phyloP scores from a whole-genome alignment of 2,797 vertebrate genomes.

The Delichon dasypus region DNA sequence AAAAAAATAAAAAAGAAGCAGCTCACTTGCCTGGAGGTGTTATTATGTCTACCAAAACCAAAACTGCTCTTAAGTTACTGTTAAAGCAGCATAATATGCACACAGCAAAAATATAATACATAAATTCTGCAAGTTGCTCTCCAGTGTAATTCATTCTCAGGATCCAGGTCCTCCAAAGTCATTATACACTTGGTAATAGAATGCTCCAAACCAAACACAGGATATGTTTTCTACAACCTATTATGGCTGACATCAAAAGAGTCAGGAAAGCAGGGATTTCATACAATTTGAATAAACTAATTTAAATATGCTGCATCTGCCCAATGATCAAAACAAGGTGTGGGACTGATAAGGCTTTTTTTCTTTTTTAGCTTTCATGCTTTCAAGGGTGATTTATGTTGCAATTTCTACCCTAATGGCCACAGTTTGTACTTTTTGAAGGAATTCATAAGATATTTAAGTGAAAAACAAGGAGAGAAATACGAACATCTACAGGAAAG shows the following conservation, averaged over 20 bases:
- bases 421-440: not conserved
- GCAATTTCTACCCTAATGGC: not conserved
- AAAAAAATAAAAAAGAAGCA: not conserved
- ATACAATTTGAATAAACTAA: not conserved
- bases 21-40: constrained; percentile 5
- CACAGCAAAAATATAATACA: constrained; percentile 23
- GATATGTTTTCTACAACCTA: not conserved
- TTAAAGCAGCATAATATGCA: constrained; percentile 17
- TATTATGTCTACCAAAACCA: constrained; percentile 29
- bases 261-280: not conserved
- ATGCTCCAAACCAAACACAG: not conserved
- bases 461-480: not conserved
- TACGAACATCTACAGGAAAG: not conserved
- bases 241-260: constrained; percentile 27
- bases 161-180: not conserved
- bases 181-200: constrained; percentile 28
- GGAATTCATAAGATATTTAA: not conserved
- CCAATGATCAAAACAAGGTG: not conserved
- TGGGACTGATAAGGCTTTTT: not conserved
- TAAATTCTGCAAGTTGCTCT: not conserved
- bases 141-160: not conserved
- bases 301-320: not conserved
- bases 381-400: not conserved
- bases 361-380: not conserved
- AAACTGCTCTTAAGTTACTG: constrained; percentile 26